These are phyloP conservation scores for Protonemura montana DNA, from an alignment of 2,888 invertebrate species.

Conservation along the genomic window DNA sequence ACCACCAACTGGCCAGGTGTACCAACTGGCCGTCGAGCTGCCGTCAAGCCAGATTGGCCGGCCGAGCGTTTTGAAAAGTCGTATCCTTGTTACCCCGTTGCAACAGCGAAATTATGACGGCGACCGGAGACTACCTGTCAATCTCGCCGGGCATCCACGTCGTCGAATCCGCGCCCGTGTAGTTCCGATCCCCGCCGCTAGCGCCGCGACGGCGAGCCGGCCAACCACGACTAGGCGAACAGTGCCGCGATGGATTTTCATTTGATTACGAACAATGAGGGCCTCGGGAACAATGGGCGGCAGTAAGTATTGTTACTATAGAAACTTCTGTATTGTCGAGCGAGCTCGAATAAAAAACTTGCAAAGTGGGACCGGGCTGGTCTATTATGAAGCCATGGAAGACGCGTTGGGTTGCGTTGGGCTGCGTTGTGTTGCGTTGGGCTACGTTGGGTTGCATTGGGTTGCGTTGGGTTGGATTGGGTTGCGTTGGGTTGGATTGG, in stretches of 20 bases:
- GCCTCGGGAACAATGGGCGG: constrained; percentile 50
- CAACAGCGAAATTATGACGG: too few relatives aligned
- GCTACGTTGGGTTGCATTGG: constrained; percentile 32
- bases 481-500: too few relatives aligned
- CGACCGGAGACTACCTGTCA: too few relatives aligned
- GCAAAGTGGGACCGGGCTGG: constrained; percentile 19
- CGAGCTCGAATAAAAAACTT: constrained; percentile 21
- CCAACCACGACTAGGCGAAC: background rate
- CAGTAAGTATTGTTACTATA: constrained; percentile 49
- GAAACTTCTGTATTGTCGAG: constrained; percentile 28
- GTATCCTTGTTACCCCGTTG: too few relatives aligned
- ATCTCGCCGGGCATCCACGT: too few relatives aligned
- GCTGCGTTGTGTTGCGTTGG: background rate
- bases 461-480: background rate
- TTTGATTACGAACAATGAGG: constrained; percentile 52
- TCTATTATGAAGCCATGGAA: constrained; percentile 3
- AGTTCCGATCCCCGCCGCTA: too few relatives aligned
- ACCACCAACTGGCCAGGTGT: too few relatives aligned
- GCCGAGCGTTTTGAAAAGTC: too few relatives aligned
- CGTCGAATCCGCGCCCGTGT: too few relatives aligned
- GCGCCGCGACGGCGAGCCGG: background rate
- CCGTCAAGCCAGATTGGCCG: too few relatives aligned
- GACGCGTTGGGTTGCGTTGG: constrained; percentile 18
- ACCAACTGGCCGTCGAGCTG: too few relatives aligned
- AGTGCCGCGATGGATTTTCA: constrained; percentile 48